phyloP scores from a whole-genome alignment of 2,113 vertebrate genomes.

The Isichthys henryi region DNA sequence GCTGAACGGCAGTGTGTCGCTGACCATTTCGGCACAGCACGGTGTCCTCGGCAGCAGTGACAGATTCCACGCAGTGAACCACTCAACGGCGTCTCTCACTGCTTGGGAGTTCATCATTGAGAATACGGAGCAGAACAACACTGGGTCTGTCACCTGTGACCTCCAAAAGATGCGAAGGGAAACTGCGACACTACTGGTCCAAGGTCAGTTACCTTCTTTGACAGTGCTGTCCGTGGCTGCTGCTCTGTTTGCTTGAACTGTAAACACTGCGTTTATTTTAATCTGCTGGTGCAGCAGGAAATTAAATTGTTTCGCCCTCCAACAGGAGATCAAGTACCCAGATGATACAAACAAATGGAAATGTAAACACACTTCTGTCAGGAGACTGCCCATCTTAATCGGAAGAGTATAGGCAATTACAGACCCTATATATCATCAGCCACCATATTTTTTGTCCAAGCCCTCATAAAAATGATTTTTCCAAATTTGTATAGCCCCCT shows the following conservation, averaged over 20 bases:
- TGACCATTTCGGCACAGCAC: constrained; percentile 49
- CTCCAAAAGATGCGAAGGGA: constrained; percentile 43
- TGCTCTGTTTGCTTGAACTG: not conserved
- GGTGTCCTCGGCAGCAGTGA: constrained; percentile 46
- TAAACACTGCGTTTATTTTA: not conserved
- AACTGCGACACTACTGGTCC: constrained; percentile 63
- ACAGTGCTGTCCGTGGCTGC: not conserved
- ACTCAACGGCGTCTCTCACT: constrained; percentile 1
- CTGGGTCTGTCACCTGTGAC: constrained; percentile 69
- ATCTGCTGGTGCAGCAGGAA: constrained; percentile 1
- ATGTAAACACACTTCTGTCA: not conserved
- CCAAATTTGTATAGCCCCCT: not conserved
- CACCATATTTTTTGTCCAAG: not conserved
- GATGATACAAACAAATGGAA: not conserved
- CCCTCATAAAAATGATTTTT: not conserved
- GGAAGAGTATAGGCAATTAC: not conserved
- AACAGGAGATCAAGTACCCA: not conserved
- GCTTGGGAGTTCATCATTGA: constrained; percentile 66
- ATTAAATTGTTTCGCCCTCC: not conserved
- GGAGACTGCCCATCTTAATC: not conserved
- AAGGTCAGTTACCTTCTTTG: constrained; percentile 56
- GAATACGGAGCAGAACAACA: constrained; percentile 38
- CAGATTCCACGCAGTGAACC: constrained; percentile 51
- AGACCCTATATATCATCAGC: not conserved
- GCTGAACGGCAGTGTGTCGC: constrained; percentile 37